Percentiles rank a stretch among this genome's conserved stretches.
These are phyloP conservation scores for Drosophila repletoides DNA, from an alignment of 1,140 invertebrate species.

Conservation along the genomic window DNA sequence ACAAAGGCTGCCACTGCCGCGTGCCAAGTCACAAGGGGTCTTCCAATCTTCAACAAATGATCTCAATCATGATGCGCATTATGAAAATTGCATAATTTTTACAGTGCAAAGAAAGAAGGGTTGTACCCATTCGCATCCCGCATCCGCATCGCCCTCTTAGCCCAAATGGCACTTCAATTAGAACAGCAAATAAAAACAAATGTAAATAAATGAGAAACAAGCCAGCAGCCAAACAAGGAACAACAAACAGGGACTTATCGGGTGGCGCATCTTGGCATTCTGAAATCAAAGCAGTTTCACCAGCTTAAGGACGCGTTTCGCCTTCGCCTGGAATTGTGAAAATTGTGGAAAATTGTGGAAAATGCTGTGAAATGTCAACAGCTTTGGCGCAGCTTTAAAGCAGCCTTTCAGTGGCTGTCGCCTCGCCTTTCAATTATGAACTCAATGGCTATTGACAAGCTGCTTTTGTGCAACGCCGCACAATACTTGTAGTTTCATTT, in stretches of 20 bases:
- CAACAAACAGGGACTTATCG: conserved; percentile 8
- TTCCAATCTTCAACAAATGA: conserved; percentile 55
- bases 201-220: conserved; percentile 47
- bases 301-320: conserved; percentile 20
- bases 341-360: background rate
- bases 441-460: conserved; percentile 48
- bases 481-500: no score
- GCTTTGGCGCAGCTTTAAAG: conserved; percentile 43
- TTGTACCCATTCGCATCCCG: conserved; percentile 15
- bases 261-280: conserved; percentile 17
- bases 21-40: conserved; percentile 44
- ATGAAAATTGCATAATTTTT: conserved; percentile 76
- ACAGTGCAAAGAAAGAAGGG: conserved; percentile 29
- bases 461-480: conserved; percentile 6
- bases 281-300: conserved; percentile 38
- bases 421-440: conserved; percentile 61
- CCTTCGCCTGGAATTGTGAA: background rate
- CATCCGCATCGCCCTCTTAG: background rate
- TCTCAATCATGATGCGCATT: conserved; percentile 68
- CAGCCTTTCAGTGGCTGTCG: conserved; percentile 53
- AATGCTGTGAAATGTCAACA: conserved; percentile 51
- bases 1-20: conserved; percentile 47
- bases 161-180: conserved; percentile 71
- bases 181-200: conserved; percentile 67
- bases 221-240: background rate